phyloP scores from a whole-genome alignment of 2,888 invertebrate species.

The Euspilapteryx auroguttella region DNA sequence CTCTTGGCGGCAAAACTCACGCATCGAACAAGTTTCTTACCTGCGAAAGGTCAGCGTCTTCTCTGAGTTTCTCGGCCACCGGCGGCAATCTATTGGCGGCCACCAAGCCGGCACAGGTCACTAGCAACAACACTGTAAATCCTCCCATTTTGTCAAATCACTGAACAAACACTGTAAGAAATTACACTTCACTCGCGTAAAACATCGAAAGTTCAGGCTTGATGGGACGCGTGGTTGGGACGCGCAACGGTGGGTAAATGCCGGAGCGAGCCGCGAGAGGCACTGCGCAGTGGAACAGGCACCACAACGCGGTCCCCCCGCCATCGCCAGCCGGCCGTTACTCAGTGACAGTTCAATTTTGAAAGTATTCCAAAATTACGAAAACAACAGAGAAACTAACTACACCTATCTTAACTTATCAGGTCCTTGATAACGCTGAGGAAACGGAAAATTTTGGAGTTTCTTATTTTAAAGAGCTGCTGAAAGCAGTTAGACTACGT shows the following conservation, averaged over 20 bases:
- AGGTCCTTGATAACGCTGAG: too few relatives aligned
- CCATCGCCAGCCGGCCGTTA: constrained; percentile 19
- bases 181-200: constrained; percentile 37
- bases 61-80: constrained; percentile 65
- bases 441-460: too few relatives aligned
- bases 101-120: constrained; percentile 29
- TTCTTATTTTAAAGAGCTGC: too few relatives aligned
- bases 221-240: constrained; percentile 6
- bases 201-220: constrained; percentile 17
- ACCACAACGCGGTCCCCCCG: constrained; percentile 22
- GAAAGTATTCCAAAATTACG: too few relatives aligned
- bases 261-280: constrained; percentile 27
- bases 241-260: constrained; percentile 29
- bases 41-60: constrained; percentile 70
- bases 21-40: constrained; percentile 41
- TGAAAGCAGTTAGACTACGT: too few relatives aligned
- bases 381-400: too few relatives aligned
- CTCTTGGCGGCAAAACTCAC: not conserved
- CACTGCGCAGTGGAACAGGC: constrained; percentile 21
- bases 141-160: constrained; percentile 27
- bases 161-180: constrained; percentile 7
- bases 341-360: too few relatives aligned
- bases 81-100: constrained; percentile 44
- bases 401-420: too few relatives aligned
- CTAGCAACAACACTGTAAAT: constrained; percentile 37